These are phyloP conservation scores for Xiphophorus birchmanni DNA, from an alignment of 2,797 vertebrate genomes.

Conservation along the genomic window DNA sequence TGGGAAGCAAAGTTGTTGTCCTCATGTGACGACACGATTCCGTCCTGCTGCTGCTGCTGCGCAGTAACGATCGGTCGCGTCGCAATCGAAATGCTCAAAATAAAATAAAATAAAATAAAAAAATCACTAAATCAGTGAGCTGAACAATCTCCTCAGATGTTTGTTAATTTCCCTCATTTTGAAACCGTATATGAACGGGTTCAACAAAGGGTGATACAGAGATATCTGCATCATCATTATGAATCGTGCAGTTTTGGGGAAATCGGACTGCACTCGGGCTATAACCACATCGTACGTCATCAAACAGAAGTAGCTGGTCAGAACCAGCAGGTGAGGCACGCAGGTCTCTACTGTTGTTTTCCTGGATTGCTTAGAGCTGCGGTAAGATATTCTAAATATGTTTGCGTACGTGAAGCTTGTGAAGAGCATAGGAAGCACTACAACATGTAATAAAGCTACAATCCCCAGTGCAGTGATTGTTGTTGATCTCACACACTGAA, in stretches of 20 bases:
- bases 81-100: not conserved
- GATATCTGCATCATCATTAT: constrained; percentile 31
- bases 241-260: constrained; percentile 14
- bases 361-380: constrained; percentile 22
- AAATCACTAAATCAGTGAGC: not conserved
- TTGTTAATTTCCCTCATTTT: constrained; percentile 32
- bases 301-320: constrained; percentile 15
- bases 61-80: no score
- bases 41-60: no score
- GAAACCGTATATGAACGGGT: constrained; percentile 32
- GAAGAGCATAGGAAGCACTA: constrained; percentile 11
- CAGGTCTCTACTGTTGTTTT: constrained; percentile 52
- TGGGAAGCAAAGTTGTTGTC: not conserved
- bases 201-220: constrained; percentile 26
- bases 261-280: constrained; percentile 9
- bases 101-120: no score
- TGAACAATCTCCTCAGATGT: constrained; percentile 10
- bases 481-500: not conserved
- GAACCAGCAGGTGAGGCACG: constrained; percentile 48
- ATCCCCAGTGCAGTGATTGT: not conserved
- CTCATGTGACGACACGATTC: not conserved
- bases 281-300: not conserved
- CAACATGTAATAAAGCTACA: not conserved
- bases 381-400: constrained; percentile 28
- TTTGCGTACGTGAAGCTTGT: constrained; percentile 48